Evolutionary conservation across 64 coral and sea anemone genomes (phyloP).

Genomic region (Montipora foliosa): DNA sequence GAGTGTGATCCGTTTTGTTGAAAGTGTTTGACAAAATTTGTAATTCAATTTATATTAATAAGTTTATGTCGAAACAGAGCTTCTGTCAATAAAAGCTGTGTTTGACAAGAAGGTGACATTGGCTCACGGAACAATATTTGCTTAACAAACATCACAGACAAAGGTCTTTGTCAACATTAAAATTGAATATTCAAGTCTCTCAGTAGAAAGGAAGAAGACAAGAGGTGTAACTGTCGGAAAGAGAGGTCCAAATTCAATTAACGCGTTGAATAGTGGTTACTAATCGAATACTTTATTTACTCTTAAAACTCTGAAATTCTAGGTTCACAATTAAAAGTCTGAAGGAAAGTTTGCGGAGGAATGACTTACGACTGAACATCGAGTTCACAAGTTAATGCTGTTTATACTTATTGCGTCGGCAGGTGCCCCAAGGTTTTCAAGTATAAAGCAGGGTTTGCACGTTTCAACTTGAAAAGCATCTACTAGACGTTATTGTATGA

Average conservation of each 20-base stretch:
- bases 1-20: background rate
- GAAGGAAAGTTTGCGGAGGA: background rate
- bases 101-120: background rate
- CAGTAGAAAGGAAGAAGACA: background rate
- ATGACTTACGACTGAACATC: background rate
- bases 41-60: background rate
- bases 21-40: background rate
- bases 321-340: background rate
- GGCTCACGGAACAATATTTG: background rate
- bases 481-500: background rate
- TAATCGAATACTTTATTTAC: too few species aligned
- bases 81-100: background rate
- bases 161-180: constrained; percentile 36
- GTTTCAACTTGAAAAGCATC: too few species aligned
- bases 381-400: constrained; percentile 26
- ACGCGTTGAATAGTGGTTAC: background rate
- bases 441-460: background rate
- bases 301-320: background rate
- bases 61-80: background rate
- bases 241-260: constrained; percentile 10
- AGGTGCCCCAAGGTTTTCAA: background rate
- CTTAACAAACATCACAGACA: background rate
- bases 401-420: background rate
- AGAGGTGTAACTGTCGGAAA: background rate
- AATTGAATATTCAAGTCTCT: background rate